phyloP scores from a whole-genome alignment of 2,888 invertebrate genomes.

The Chymomyza caudatula region DNA sequence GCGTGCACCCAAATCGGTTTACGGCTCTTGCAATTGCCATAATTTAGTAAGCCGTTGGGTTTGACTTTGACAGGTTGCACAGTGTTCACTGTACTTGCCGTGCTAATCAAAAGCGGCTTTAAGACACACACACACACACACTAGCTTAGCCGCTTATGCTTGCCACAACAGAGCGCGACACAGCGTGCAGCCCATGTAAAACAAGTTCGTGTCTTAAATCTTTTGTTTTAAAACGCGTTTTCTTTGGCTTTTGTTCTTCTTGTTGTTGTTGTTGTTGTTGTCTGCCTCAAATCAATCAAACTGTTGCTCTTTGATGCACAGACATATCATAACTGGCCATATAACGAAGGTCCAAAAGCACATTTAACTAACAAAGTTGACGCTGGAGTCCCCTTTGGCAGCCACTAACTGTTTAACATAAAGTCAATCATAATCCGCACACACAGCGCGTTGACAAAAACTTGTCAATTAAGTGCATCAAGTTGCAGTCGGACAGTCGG shows the following conservation, averaged over 20 bases:
- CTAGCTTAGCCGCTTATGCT: neutral
- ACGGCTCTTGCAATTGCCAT: neutral
- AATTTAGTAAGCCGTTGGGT: neutral
- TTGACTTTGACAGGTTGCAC: slow-evolving; percentile 4
- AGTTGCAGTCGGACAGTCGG: slow-evolving; percentile 5
- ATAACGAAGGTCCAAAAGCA: slow-evolving; percentile 7
- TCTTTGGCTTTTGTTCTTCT: neutral
- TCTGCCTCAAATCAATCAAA: slow-evolving; percentile 63
- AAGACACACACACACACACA: neutral
- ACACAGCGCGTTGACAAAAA: slow-evolving; percentile 71
- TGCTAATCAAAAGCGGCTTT: slow-evolving; percentile 33
- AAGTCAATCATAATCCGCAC: slow-evolving; percentile 74
- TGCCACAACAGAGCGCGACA: too few relatives aligned
- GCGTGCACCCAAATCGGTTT: slow-evolving; percentile 51
- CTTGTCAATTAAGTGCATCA: slow-evolving; percentile 74
- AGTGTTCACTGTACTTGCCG: slow-evolving; percentile 6
- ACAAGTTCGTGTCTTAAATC: slow-evolving; percentile 22
- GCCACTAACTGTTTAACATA: slow-evolving; percentile 64
- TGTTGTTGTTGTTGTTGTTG: slow-evolving; percentile 5
- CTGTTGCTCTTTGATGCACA: slow-evolving; percentile 57
- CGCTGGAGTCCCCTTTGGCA: neutral
- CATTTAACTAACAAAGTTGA: slow-evolving; percentile 63
- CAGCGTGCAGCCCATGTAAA: too few relatives aligned
- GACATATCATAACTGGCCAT: slow-evolving; percentile 39
- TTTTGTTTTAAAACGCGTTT: too few relatives aligned